Evolutionary conservation across 2,888 invertebrate species (phyloP).

Genomic region (Adela reaumurella): DNA sequence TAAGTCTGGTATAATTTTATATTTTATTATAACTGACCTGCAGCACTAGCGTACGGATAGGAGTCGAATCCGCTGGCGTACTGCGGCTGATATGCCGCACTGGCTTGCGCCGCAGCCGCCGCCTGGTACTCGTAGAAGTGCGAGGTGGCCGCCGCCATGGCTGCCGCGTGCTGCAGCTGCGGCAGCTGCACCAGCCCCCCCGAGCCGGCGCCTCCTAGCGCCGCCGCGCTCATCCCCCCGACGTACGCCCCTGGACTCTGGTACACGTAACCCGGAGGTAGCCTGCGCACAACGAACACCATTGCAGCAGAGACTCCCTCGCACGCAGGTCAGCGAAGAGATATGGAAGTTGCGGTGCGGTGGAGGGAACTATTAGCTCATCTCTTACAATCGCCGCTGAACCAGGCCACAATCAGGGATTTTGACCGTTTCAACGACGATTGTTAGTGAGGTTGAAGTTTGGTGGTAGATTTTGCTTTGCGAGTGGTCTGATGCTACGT

Average conservation of each 20-base stretch:
- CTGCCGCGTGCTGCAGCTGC: constrained; percentile 70
- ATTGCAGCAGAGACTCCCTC: no score
- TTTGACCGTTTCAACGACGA: no score
- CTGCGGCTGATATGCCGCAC: constrained; percentile 70
- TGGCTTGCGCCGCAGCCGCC: constrained; percentile 67
- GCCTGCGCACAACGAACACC: constrained; percentile 42
- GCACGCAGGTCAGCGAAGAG: no score
- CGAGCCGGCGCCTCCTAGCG: constrained; percentile 48
- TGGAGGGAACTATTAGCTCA: no score
- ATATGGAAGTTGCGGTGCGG: no score
- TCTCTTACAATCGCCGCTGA: no score
- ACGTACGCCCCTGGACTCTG: constrained; percentile 75
- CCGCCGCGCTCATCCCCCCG: constrained; percentile 50
- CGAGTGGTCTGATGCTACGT: no score
- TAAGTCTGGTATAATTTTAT: no score
- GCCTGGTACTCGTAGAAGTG: constrained; percentile 81
- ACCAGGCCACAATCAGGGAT: no score
- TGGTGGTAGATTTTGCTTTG: no score
- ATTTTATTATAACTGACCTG: constrained; percentile 60
- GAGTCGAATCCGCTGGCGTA: constrained; percentile 72
- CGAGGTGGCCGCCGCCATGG: constrained; percentile 72
- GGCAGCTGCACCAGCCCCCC: constrained; percentile 68
- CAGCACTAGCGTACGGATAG: constrained; percentile 69
- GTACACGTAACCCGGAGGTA: constrained; percentile 65
- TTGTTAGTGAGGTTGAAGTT: no score